Conservation (phyloP, 2,888 invertebrate species). For the Osmoderma eremita region DNA sequence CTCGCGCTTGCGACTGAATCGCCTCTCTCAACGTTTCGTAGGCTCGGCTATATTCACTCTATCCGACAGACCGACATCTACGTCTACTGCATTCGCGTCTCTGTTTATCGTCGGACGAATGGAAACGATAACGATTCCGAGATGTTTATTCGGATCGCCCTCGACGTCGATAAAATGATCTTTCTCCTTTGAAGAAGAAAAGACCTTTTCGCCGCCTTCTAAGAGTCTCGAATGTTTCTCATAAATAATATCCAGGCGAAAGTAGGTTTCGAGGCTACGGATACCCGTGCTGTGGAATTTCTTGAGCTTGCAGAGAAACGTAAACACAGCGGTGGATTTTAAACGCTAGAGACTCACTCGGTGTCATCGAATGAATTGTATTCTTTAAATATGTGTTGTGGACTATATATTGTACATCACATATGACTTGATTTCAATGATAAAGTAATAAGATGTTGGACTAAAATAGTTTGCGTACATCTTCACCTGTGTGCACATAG, state of each 20-base stretch:
- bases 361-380: too few species aligned
- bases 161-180: slow-evolving; percentile 21
- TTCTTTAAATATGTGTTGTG: too few species aligned
- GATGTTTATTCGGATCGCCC: slow-evolving; percentile 14
- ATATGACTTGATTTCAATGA: too few species aligned
- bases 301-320: too few species aligned
- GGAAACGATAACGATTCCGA: slow-evolving; percentile 10
- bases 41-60: neutral
- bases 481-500: too few species aligned
- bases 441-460: too few species aligned
- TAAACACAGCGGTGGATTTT: too few species aligned
- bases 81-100: too few species aligned
- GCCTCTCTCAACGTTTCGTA: neutral
- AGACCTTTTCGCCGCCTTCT: slow-evolving; percentile 26
- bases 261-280: slow-evolving; percentile 27
- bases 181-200: slow-evolving; percentile 6
- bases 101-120: neutral
- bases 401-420: too few species aligned
- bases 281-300: too few species aligned
- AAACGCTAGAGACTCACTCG: too few species aligned
- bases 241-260: slow-evolving; percentile 30
- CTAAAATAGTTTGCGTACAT: too few species aligned
- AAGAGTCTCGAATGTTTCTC: slow-evolving; percentile 12
- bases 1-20: slow-evolving; percentile 2
- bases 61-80: neutral